A percentile compares a stretch with the other conserved stretches of the same genome.
Conservation (phyloP, 2,888 invertebrate species). For the Salpingus planirostris region DNA sequence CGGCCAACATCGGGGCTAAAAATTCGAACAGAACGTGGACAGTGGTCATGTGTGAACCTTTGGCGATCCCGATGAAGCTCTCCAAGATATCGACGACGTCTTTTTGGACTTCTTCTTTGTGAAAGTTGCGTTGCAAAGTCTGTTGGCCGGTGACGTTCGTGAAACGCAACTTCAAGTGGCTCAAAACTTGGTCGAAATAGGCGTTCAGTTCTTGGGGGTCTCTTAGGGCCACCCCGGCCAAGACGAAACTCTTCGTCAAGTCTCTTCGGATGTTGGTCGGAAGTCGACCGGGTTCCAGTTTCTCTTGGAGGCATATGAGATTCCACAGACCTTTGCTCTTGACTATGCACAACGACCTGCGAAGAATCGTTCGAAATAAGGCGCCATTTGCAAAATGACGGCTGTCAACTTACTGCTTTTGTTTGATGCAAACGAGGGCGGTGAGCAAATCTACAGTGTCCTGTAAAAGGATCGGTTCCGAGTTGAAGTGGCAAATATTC, state of each 20-base stretch:
- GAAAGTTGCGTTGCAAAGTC: conserved; percentile 21
- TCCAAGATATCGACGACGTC: conserved; percentile 69
- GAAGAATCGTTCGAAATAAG: too few relatives aligned
- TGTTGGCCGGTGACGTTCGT: conserved; percentile 44
- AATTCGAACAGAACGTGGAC: conserved; percentile 47
- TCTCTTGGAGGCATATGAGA: conserved; percentile 46
- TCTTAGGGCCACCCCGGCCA: conserved; percentile 49
- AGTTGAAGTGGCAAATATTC: conserved; percentile 52
- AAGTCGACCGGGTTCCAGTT: conserved; percentile 45
- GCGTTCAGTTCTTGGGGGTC: conserved; percentile 28
- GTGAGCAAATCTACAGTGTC: conserved; percentile 55
- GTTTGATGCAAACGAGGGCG: conserved; percentile 35
- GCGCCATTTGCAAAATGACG: neutral
- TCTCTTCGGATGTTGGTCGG: conserved; percentile 54
- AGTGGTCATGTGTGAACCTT: conserved; percentile 44
- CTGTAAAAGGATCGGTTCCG: conserved; percentile 52
- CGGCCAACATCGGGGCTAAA: conserved; percentile 56
- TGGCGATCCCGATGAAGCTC: conserved; percentile 62
- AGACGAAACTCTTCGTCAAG: conserved; percentile 63
- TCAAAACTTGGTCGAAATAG: conserved; percentile 41
- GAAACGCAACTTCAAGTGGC: conserved; percentile 45
- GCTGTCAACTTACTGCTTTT: conserved; percentile 31
- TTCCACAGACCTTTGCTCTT: conserved; percentile 50
- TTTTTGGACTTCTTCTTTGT: conserved; percentile 55
- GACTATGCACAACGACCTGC: conserved; percentile 47